Evolutionary conservation across 1,140 invertebrate genomes (phyloP), one percentile per base, ranked within the genome.

Genomic region (Anadara kagoshimensis): DNA sequence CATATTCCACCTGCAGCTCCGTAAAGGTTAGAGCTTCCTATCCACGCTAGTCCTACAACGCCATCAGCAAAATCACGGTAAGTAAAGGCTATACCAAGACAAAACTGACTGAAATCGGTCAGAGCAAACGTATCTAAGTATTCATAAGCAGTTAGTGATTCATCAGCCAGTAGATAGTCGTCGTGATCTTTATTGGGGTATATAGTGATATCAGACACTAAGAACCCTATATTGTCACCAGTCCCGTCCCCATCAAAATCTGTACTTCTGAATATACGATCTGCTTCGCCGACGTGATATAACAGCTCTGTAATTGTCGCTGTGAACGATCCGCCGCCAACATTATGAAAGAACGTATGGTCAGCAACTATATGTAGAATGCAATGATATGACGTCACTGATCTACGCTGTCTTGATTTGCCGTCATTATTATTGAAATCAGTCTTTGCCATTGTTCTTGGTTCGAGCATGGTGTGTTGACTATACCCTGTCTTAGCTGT

Each of bases 141-240:
- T 5, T 73, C 56, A 11, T 73, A 20, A 29, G 78, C 75, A 57
- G 58, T 58, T 20, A 70, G 22, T 16, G 29, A 69, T 22, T 53
- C 36, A 18, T 68, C 45, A 1, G 53, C 43, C 70, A 82, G 78
- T 51, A 68, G 74, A 58, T 83, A 83, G 22, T 16, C 47, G 11
- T 65, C 36, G 10, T 51, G 45, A 29, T 63, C 29, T 26, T 59
- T 36, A 29, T 75, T 54, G 16, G 67, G 54, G 45, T 67, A 81
- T 26, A 87, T 72, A 0, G 79, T 79, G 0, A 87, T 80, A 14
- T 84, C 75, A 26, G 65, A 72, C n/a, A 84, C 69, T 36, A 72
- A 62, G 69, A 87, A 85, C 0, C 86, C 86, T 22, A 86, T 72
- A 24, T 85, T 85, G 59, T 87, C 83, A 20, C 81, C 81, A n/a